phyloP scores from a whole-genome alignment of 2,888 invertebrate species.

The Tachina grossa region DNA sequence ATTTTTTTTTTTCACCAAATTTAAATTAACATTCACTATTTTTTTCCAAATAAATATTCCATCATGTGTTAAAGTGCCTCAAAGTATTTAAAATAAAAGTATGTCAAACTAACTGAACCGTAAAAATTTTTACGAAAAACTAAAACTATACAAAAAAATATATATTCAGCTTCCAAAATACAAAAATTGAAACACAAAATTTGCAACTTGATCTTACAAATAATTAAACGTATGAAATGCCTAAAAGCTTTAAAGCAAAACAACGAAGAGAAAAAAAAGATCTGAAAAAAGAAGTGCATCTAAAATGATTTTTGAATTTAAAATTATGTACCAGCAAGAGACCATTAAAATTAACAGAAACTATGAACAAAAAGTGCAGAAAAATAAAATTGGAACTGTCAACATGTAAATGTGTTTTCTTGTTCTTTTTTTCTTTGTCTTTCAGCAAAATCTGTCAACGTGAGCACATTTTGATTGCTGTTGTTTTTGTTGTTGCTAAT shows the following conservation, averaged over 20 bases:
- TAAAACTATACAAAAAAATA: conserved; percentile 20
- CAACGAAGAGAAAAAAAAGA: conserved; percentile 7
- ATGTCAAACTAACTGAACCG: conserved; percentile 68
- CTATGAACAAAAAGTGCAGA: conserved; percentile 25
- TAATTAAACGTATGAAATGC: conserved; percentile 56
- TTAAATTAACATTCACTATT: background rate
- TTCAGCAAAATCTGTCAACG: conserved; percentile 54
- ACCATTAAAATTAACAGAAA: conserved; percentile 29
- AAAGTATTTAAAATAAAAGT: conserved; percentile 45
- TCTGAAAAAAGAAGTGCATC: conserved; percentile 17
- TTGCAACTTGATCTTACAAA: conserved; percentile 71
- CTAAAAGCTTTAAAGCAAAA: conserved; percentile 46
- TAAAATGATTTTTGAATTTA: conserved; percentile 25
- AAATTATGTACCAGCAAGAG: conserved; percentile 26
- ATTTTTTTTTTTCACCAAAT: background rate
- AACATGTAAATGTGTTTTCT: conserved; percentile 53
- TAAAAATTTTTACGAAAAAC: conserved; percentile 43
- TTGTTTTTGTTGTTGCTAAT: background rate
- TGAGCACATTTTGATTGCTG: conserved; percentile 38
- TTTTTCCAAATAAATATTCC: background rate
- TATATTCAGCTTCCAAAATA: conserved; percentile 27
- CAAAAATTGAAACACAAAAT: conserved; percentile 52
- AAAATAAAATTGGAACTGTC: conserved; percentile 64
- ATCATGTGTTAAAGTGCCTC: conserved; percentile 20
- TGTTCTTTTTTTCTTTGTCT: conserved; percentile 18